A percentile compares a stretch with the other conserved stretches of the same genome.
Evolutionary conservation across 2,113 vertebrate genomes (phyloP).

Genomic region (sheep (Ovis aries)): DNA sequence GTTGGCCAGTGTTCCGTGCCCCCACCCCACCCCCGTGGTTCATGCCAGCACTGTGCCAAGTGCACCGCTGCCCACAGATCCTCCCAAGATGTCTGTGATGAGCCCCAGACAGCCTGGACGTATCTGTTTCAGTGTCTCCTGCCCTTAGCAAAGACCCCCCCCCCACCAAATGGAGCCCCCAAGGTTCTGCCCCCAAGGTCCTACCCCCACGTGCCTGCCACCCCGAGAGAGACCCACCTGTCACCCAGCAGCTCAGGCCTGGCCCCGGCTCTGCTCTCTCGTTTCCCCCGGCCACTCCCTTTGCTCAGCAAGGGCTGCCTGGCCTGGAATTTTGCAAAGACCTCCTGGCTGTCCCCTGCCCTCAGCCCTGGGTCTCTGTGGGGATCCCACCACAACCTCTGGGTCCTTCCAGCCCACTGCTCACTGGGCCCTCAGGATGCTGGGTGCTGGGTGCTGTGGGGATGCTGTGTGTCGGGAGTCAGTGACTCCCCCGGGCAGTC

Average conservation of each 20-base stretch:
- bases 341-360: background rate
- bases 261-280: background rate
- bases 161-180: background rate
- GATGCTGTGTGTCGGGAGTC: background rate
- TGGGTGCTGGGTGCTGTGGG: background rate
- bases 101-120: background rate
- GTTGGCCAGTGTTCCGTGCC: background rate
- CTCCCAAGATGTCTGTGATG: background rate
- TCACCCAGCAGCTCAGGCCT: background rate
- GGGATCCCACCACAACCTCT: background rate
- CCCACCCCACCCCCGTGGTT: too few species aligned
- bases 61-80: background rate
- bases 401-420: background rate
- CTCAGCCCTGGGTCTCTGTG: background rate
- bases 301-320: background rate
- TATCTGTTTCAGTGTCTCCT: background rate
- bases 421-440: background rate
- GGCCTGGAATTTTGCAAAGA: background rate
- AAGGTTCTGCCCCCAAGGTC: rapidly evolving
- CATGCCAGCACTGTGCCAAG: rapidly evolving
- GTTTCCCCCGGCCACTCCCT: background rate
- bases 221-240: background rate
- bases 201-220: background rate
- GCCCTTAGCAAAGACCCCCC: background rate
- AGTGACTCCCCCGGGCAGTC: background rate